Percentiles rank a stretch among this genome's conserved stretches.
Evolutionary conservation across 2,113 vertebrate species (phyloP).

Genomic region (Podarcis muralis): DNA sequence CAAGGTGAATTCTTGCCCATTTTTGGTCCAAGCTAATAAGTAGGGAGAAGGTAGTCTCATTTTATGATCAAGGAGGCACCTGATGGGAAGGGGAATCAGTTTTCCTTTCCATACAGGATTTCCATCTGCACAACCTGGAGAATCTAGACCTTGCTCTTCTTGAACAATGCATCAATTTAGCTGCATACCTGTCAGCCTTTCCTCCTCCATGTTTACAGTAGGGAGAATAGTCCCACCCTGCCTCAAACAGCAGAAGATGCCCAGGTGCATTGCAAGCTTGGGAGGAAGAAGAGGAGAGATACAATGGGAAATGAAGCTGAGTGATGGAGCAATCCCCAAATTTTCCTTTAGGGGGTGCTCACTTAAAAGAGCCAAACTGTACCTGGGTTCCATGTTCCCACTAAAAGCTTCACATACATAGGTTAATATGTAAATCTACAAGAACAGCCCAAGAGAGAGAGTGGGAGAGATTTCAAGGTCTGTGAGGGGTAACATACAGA

Average conservation of each 20-base stretch:
- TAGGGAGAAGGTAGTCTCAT: not conserved
- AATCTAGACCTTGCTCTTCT: not conserved
- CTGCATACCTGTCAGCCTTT: not conserved
- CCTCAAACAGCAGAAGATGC: not conserved
- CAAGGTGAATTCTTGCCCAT: not conserved
- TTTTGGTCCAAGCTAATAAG: not conserved
- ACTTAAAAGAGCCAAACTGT: constrained; percentile 31
- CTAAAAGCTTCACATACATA: not conserved
- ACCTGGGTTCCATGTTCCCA: not conserved
- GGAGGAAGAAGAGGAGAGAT: not conserved
- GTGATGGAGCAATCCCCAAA: constrained; percentile 11
- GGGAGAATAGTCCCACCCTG: not conserved
- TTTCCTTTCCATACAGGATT: not conserved
- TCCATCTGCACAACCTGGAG: not conserved
- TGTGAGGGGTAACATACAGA: not conserved
- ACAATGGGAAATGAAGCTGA: not conserved
- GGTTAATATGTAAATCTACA: not conserved
- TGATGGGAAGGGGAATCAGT: not conserved
- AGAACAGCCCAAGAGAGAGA: not conserved
- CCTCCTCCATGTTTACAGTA: not conserved
- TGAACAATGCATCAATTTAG: not conserved
- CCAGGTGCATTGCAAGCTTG: not conserved
- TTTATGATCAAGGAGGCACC: not conserved
- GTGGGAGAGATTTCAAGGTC: not conserved
- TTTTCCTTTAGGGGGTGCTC: constrained; percentile 42